Evolutionary conservation across 2,113 vertebrate species (phyloP), one percentile per base, ranked within the genome.

Genomic region (Phaethornis superciliosus): DNA sequence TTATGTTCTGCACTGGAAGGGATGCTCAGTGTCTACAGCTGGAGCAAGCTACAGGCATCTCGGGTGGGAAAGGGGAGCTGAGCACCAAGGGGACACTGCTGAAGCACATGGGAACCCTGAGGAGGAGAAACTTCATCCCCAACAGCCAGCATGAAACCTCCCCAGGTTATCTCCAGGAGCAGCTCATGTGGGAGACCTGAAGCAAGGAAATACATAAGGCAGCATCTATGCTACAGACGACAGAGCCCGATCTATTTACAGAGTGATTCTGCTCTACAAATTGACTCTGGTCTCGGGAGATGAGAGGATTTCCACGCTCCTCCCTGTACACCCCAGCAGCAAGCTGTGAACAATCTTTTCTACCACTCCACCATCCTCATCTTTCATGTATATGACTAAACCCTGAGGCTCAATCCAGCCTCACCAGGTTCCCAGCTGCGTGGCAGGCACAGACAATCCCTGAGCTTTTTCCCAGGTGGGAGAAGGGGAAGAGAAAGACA

Each of bases 301-400:
- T 8, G 6, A 19, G n/a, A 7, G 58, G 18, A 49, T 96, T 95
- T 92, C 94, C 96, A 93, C 71, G 88, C 60, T 83, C 85, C 85
- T 94, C 92, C 85, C 91, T 0, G 0, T 8, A 92, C 92, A 32
- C 37, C 94, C 85, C 89, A 75, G 90, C 77, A 90, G 93, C 87
- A 40, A 78, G 56, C 79, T n/a, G 83, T 7, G 85, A 96, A 85
- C 69, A 62, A 69, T 79, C 88, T 80, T 69, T 59, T 49, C 67
- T 23, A 40, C 89, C 63, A 22, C 63, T 86, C 40, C 55, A 24
- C 52, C 80, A 44, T 58, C 79, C 76, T 88, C 84, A 19, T 62
- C 85, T 76, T 42, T 58, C 88, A 27, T 20, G 87, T 30, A 26
- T 19, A 23, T 0, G 0, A 16, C 67, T n/a, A 6, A 81, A 47